Base-by-base conservation (phyloP, 2,113 vertebrate genomes). In the Leucoraja erinaceus region DNA sequence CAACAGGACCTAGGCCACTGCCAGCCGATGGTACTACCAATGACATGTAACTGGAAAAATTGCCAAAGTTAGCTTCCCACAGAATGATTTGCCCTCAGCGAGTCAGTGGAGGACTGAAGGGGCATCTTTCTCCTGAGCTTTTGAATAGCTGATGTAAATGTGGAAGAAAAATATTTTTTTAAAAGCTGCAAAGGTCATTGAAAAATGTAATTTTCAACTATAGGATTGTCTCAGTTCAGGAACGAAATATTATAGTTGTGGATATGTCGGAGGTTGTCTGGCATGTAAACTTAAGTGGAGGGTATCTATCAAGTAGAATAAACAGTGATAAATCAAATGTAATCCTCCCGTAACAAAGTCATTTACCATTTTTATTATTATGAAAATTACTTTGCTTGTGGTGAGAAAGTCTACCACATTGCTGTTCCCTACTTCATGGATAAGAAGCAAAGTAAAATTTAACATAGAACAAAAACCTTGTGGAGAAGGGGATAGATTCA, bases 291-390 rank as follows among this genome's bases (percentile, higher is more conserved):
- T 25, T 22, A 88, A n/a, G n/a, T 63, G 16, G 28, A 31, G 12
- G 63, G n/a, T 20, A 33, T 70, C 63, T n/a, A 61, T 61, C 2
- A n/a, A 90, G n/a, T 70, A 31, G 86, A 70, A n/a, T 18, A 90
- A 90, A 12, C 86, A 68, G 86, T 28, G 5, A 33, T 70, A 68
- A 68, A 90, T 88, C 84, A 88, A 88, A n/a, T 88, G 7, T 31
- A n/a, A 66, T 63, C 84, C 28, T 33, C 3, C 38, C 3, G 83
- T 25, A 59, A 61, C 54, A 84, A 84, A 76, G 31, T 14, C 47
- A 10, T 12, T 12, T 61, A 28, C 83, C 61, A 66, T 66, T 31
- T 4, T 88, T 88, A 88, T 11, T 6, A 66, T 33, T 90, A 66
- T 68, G 25, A 6, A 90, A 63, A 90, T 3, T 90, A 38, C 61